Base-by-base conservation (phyloP, 2,113 vertebrate species). In the Columbina picui region DNA sequence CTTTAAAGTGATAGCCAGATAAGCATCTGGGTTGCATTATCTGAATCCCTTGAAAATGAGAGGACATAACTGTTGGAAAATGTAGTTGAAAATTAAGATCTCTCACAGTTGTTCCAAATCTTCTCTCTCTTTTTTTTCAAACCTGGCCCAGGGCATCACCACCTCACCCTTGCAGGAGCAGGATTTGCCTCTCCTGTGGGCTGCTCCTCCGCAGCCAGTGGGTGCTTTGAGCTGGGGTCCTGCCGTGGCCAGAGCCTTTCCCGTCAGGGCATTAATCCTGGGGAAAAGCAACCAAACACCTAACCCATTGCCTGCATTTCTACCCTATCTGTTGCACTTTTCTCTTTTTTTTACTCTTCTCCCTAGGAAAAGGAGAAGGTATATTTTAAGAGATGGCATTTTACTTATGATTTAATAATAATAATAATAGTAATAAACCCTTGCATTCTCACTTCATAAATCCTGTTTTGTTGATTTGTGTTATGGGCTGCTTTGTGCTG, bases 21-120 rank as follows among this genome's bases (percentile, higher is more conserved):
- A 94, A 88, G 36, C 84, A 93, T 91, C 84, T 96, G 87, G 65
- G 29, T 80, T 88, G 6, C 29, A 83, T 96, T 94, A 92, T 63
- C 53, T 29, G 12, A 90, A 74, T 84, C 36, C 27, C 41, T 77
- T 93, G 68, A 63, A 96, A 95, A 70, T 47, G 87, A 69, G 70
- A 92, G 70, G 57, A 85, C 36, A 71, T 61, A 59, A 83, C 29
- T 90, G 47, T 59, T 88, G 52, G 75, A 94, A 93, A 94, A 91
- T 36, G 32, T 14, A 65, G 23, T 4, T 77, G 75, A 87, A 92
- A 96, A 79, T 57, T 56, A 75, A 64, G 39, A 49, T 85, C 49
- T 71, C 34, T 85, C 22, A 61, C 17, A 23, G 6, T 70, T 45
- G 7, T 39, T 95, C 41, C 7, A 78, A 75, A 49, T 7, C 7